Evolutionary conservation across 2,113 vertebrate species (phyloP), one percentile per base, ranked within the genome.

Genomic region (Calypte anna): DNA sequence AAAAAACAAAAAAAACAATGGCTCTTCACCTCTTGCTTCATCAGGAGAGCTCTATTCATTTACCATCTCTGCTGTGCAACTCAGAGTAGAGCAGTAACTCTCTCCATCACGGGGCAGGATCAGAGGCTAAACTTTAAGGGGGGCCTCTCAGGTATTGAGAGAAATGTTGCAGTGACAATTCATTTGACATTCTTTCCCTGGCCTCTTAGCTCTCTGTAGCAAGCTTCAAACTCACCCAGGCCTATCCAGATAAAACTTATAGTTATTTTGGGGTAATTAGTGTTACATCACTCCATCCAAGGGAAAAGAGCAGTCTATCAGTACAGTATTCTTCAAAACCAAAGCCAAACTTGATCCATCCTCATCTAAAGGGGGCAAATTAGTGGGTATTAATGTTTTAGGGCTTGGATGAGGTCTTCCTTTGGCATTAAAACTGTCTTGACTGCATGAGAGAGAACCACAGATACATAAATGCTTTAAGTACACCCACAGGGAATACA

Each of bases 1-100:
- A 40, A 40, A 40, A 40, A 40, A 12, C 40, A 40, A 40, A 11
- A 40, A 96, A 97, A 48, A 12, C 96, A 94, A 96, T 77, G 82
- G 95, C 87, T 93, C 66, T 83, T 86, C 94, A 95, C 96, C 95
- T 95, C 76, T 68, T 50, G 38, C 72, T 93, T 33, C 79, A 58
- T 48, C 57, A 53, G 28, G 96, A 90, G 80, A 74, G 46, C 33
- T 81, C 62, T 66, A 21, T n/a, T 91, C 62, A 86, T 78, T 73
- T 77, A 55, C 79, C 15, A 44, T 63, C n/a, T 73, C 96, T 68
- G 57, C 81, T 20, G 73, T 57, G 77, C 43, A 38, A 31, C 86
- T 88, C 74, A 43, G 33, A 33, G 82, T 12, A 62, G 74, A 90
- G 88, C 1, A 0, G 81, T 19, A 70, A 12, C 14, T 74, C 86